Percentiles rank a stretch among this genome's conserved stretches.
These are phyloP conservation scores for Notolabrus celidotus DNA, from an alignment of 2,797 vertebrate genomes.

Conservation along the genomic window DNA sequence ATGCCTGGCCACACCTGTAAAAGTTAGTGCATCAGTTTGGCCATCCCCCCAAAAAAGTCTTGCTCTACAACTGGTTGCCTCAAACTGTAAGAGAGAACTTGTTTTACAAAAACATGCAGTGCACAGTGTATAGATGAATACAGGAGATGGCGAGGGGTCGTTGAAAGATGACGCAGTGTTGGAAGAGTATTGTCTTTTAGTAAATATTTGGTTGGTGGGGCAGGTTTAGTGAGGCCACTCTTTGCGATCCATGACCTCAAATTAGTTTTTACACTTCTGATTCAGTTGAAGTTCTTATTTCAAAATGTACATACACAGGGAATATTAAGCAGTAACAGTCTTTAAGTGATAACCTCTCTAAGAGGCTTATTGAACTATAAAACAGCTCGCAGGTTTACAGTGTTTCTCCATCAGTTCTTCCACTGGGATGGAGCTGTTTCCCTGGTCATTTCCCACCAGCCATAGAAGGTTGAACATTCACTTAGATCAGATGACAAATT, in stretches of 20 bases:
- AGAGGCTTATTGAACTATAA: slow-evolving; percentile 20
- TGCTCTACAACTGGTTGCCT: no score
- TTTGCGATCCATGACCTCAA: slow-evolving; percentile 14
- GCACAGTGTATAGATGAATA: no score
- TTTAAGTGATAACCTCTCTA: slow-evolving; percentile 41
- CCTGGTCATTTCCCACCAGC: slow-evolving; percentile 17
- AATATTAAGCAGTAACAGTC: slow-evolving; percentile 14
- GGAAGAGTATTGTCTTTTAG: no score
- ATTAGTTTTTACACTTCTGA: slow-evolving; percentile 7
- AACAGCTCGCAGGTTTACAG: slow-evolving; percentile 11
- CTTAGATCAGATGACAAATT: slow-evolving; percentile 28
- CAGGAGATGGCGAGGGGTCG: no score
- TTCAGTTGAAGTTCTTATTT: slow-evolving; percentile 34
- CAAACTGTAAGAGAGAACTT: no score
- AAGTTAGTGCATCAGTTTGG: no score
- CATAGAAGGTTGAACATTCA: slow-evolving; percentile 19
- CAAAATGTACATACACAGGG: slow-evolving; percentile 14
- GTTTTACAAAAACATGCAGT: no score
- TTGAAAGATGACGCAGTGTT: no score
- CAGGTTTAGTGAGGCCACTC: no score
- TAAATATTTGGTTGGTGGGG: no score
- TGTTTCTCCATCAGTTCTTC: slow-evolving; percentile 13
- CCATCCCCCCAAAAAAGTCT: no score
- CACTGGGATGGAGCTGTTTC: slow-evolving; percentile 18
- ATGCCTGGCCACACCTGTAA: no score